These are phyloP conservation scores for Pseudomugil tenellus DNA, from an alignment of 2,797 vertebrate genomes.

Conservation along the genomic window DNA sequence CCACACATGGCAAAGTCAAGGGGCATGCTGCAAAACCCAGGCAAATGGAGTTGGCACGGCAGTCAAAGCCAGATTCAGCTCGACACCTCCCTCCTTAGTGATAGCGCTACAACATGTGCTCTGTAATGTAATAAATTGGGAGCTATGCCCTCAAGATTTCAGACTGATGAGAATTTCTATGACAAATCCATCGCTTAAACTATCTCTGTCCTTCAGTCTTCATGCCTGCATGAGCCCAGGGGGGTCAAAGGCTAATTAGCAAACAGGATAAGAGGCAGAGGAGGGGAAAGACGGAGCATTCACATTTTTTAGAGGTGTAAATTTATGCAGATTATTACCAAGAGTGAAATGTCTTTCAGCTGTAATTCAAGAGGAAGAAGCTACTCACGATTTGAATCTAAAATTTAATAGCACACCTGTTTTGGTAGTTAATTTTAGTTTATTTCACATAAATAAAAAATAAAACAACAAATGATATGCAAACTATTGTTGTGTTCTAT, in stretches of 20 bases:
- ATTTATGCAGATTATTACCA: conserved; percentile 76
- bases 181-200: conserved; percentile 71
- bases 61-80: conserved; percentile 61
- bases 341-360: conserved; percentile 49
- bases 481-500: not conserved
- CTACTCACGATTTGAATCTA: conserved; percentile 17
- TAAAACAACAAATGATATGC: conserved; percentile 3
- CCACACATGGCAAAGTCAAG: conserved; percentile 77
- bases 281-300: conserved; percentile 57
- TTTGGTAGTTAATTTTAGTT: conserved; percentile 14
- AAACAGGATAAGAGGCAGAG: conserved; percentile 68
- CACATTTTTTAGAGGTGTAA: conserved; percentile 69
- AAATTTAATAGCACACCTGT: conserved; percentile 28
- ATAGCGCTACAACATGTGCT: conserved; percentile 63
- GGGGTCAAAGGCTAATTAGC: conserved; percentile 78
- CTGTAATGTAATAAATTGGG: conserved; percentile 71
- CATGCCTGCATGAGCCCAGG: conserved; percentile 56
- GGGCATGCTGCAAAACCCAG: conserved; percentile 67
- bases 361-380: conserved; percentile 40
- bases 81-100: conserved; percentile 67
- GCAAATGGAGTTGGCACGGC: conserved; percentile 74
- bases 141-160: conserved; percentile 71
- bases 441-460: not conserved
- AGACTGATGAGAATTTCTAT: conserved; percentile 68
- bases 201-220: conserved; percentile 68